These are phyloP conservation scores for Pogonophryne albipinna DNA, from an alignment of 2,797 vertebrate genomes.

Conservation along the genomic window DNA sequence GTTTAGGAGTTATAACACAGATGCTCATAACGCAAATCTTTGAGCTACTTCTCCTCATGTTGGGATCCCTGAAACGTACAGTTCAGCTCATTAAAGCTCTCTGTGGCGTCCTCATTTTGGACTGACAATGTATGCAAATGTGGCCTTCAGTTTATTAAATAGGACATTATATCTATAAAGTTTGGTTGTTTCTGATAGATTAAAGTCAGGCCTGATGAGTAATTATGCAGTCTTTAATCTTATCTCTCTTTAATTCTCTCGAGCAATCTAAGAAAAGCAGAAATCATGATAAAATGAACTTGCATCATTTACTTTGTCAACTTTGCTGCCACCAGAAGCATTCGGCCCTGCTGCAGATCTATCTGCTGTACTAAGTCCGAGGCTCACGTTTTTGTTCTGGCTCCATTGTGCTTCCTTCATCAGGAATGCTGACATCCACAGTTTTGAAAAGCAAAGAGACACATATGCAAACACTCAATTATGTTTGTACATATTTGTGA, in stretches of 20 bases:
- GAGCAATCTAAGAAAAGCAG: neutral
- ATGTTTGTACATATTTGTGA: constrained; percentile 52
- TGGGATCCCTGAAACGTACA: constrained; percentile 36
- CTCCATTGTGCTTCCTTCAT: constrained; percentile 79
- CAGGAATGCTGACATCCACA: constrained; percentile 84
- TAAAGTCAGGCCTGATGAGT: neutral
- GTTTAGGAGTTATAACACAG: constrained; percentile 5
- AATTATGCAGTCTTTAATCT: constrained; percentile 3
- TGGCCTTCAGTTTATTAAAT: neutral
- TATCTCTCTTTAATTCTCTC: neutral
- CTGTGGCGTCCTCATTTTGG: neutral
- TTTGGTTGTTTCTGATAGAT: neutral
- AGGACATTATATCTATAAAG: neutral
- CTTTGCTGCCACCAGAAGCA: constrained; percentile 33
- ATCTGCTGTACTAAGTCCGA: constrained; percentile 67
- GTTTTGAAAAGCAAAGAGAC: constrained; percentile 65
- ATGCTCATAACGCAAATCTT: neutral
- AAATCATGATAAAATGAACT: neutral
- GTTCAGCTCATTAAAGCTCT: constrained; percentile 35
- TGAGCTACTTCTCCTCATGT: constrained; percentile 32
- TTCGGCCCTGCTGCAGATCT: constrained; percentile 54
- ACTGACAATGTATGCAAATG: neutral
- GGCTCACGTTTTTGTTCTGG: constrained; percentile 76
- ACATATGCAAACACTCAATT: constrained; percentile 57
- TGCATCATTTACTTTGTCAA: constrained; percentile 36